Evolutionary conservation across 1,140 invertebrate species (phyloP).

Genomic region (Platorchestia sp.): DNA sequence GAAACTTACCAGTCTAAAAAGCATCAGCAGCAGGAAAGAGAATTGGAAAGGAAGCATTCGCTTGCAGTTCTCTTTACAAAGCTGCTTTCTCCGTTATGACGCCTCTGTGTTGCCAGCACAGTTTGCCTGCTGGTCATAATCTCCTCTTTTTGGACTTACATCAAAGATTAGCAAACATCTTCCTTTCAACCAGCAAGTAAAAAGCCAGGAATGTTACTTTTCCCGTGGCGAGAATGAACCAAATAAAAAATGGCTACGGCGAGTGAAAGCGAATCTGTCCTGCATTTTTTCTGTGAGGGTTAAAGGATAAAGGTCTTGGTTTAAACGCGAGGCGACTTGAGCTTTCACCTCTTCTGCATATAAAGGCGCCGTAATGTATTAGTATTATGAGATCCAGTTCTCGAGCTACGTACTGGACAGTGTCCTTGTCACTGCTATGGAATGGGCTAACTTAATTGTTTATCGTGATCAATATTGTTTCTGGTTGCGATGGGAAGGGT

Average conservation of each 20-base stretch:
- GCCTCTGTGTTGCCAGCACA: neutral
- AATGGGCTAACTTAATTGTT: neutral
- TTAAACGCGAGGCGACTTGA: neutral
- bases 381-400: neutral
- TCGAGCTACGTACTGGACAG: neutral
- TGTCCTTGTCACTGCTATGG: neutral
- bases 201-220: neutral
- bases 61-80: neutral
- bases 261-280: neutral
- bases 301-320: conserved; percentile 1
- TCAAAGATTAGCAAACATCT: neutral
- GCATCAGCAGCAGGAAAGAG: neutral
- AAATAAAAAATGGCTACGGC: neutral
- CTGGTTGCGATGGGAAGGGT: neutral
- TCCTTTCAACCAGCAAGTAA: neutral
- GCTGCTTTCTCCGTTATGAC: neutral
- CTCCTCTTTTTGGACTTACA: neutral
- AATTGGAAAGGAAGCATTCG: neutral
- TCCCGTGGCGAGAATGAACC: neutral
- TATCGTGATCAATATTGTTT: neutral
- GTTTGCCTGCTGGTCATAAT: neutral
- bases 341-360: neutral
- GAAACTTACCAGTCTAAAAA: neutral
- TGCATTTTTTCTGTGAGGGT: neutral
- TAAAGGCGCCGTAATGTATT: neutral